These are phyloP conservation scores for Xyliphius kryptos DNA, from an alignment of 2,113 vertebrate genomes.

Conservation along the genomic window DNA sequence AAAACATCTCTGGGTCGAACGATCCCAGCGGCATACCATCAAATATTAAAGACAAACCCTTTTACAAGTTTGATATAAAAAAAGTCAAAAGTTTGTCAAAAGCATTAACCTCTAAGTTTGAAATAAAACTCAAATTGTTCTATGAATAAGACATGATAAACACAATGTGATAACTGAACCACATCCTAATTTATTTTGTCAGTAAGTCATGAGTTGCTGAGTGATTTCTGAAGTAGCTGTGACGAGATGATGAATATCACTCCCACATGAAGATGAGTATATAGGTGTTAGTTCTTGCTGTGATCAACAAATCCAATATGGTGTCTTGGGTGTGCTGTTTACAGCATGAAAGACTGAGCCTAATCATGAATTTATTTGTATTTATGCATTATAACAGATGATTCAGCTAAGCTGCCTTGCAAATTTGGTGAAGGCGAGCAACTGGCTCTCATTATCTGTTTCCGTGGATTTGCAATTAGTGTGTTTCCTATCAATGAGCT, in stretches of 20 bases:
- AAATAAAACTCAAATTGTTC: constrained; percentile 5
- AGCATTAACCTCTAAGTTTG: not conserved
- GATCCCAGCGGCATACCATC: not conserved
- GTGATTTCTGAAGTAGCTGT: constrained; percentile 20
- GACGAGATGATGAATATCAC: constrained; percentile 18
- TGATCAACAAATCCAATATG: constrained; percentile 9
- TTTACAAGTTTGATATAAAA: too few relatives aligned
- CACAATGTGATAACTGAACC: constrained; percentile 1
- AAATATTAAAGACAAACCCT: not conserved
- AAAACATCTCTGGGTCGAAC: not conserved
- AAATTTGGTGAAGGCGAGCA: constrained; percentile 1
- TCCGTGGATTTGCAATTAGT: constrained; percentile 33
- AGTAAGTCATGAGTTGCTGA: constrained; percentile 34
- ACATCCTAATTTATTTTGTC: constrained; percentile 26
- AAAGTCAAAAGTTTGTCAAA: not conserved
- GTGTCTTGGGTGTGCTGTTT: not conserved
- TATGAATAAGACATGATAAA: constrained; percentile 12
- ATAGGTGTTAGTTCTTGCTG: constrained; percentile 9
- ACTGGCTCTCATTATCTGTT: constrained; percentile 21
- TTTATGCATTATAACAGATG: not conserved
- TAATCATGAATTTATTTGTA: not conserved
- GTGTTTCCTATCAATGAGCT: constrained; percentile 23
- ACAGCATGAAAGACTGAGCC: not conserved
- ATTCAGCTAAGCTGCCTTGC: not conserved
- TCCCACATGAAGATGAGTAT: constrained; percentile 17